Evolutionary conservation across 2,888 invertebrate species (phyloP).

Genomic region (Cyaniris semiargus): DNA sequence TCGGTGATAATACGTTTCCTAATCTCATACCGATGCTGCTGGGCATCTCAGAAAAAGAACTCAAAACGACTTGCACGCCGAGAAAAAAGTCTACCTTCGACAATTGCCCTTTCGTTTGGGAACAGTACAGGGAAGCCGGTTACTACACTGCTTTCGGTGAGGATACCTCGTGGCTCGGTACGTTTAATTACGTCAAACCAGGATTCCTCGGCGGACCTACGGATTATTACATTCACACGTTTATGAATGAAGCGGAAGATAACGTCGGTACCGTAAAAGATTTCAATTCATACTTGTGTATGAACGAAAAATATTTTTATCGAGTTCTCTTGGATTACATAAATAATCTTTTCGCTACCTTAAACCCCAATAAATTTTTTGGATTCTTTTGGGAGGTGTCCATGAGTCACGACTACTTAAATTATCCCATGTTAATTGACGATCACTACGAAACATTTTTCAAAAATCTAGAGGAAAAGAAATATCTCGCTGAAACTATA

Average conservation of each 20-base stretch:
- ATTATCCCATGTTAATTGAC: constrained; percentile 87
- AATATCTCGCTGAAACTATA: constrained; percentile 83
- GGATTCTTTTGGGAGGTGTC: constrained; percentile 90
- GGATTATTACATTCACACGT: constrained; percentile 89
- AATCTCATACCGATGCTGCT: constrained; percentile 90
- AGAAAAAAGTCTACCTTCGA: constrained; percentile 80
- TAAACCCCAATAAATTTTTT: constrained; percentile 82
- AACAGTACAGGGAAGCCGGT: constrained; percentile 83
- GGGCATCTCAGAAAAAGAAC: constrained; percentile 82
- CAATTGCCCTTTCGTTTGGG: constrained; percentile 89
- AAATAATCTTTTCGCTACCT: constrained; percentile 78
- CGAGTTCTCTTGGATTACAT: constrained; percentile 85
- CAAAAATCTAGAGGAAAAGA: constrained; percentile 62
- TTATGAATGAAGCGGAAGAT: constrained; percentile 79
- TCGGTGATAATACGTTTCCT: constrained; percentile 94
- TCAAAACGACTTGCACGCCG: constrained; percentile 80
- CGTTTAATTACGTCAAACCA: constrained; percentile 86
- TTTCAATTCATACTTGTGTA: constrained; percentile 82
- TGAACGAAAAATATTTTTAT: constrained; percentile 83
- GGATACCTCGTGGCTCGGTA: constrained; percentile 86
- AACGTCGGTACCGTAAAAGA: constrained; percentile 81
- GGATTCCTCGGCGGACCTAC: constrained; percentile 88
- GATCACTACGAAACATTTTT: constrained; percentile 80
- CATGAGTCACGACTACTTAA: constrained; percentile 89
- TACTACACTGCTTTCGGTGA: constrained; percentile 89